A percentile compares a stretch with the other conserved stretches of the same genome.
These are phyloP conservation scores for Acronicta alni DNA, from an alignment of 2,888 invertebrate species.

Conservation along the genomic window DNA sequence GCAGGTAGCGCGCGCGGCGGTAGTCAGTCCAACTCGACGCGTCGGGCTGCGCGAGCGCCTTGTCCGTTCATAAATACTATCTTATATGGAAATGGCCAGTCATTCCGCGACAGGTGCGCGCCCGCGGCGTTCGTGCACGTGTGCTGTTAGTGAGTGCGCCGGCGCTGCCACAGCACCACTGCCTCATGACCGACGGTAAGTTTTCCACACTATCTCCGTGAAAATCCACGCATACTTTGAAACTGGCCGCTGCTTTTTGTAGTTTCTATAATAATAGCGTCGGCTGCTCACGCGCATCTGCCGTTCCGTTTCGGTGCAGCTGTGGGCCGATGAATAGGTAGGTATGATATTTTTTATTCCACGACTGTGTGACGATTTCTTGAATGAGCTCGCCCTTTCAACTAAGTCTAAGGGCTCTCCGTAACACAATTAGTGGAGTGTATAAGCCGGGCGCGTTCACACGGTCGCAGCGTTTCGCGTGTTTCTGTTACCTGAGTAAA, in stretches of 20 bases:
- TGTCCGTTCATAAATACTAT: slow-evolving; percentile 73
- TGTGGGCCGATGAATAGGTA: slow-evolving; percentile 81
- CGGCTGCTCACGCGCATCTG: slow-evolving; percentile 84
- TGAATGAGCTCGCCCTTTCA: slow-evolving; percentile 72
- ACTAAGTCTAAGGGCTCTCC: slow-evolving; percentile 68
- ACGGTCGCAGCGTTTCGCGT: slow-evolving; percentile 78
- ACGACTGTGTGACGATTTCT: slow-evolving; percentile 67
- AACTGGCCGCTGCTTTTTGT: slow-evolving; percentile 71
- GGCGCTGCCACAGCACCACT: slow-evolving; percentile 72
- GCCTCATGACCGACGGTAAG: slow-evolving; percentile 73
- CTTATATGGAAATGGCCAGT: slow-evolving; percentile 84
- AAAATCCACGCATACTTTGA: slow-evolving; percentile 64
- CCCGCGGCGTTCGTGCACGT: slow-evolving; percentile 86
- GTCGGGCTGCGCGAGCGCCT: slow-evolving; percentile 85
- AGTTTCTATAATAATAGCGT: slow-evolving; percentile 75
- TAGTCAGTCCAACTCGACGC: slow-evolving; percentile 83
- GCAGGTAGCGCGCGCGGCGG: slow-evolving; percentile 85
- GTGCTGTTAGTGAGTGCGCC: slow-evolving; percentile 88
- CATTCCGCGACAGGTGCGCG: slow-evolving; percentile 88
- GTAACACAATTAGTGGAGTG: slow-evolving; percentile 72
- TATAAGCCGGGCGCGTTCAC: slow-evolving; percentile 70
- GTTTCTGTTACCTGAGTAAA: slow-evolving; percentile 83
- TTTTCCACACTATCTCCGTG: slow-evolving; percentile 64
- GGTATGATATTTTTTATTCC: slow-evolving; percentile 78
- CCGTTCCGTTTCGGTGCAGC: slow-evolving; percentile 83